Conservation (phyloP, 2,113 vertebrate genomes). For the Trogon surrucura region DNA sequence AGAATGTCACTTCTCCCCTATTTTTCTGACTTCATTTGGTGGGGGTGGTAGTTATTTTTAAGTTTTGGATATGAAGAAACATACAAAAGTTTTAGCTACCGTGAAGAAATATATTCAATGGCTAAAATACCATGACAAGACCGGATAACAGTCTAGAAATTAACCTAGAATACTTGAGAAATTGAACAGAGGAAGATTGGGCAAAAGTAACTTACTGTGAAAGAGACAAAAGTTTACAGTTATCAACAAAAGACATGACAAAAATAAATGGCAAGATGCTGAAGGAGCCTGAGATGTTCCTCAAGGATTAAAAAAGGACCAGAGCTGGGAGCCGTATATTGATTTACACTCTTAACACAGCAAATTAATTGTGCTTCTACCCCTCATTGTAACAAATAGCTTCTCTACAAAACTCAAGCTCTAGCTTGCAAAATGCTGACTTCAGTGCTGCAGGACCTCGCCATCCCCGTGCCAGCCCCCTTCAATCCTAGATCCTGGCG, state of each 20-base stretch:
- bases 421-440: not conserved
- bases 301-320: not conserved
- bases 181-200: not conserved
- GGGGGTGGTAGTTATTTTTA: not conserved
- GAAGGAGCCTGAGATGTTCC: not conserved
- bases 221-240: not conserved
- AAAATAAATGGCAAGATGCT: not conserved
- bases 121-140: not conserved
- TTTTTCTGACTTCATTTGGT: not conserved
- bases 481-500: too few relatives aligned
- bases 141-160: not conserved
- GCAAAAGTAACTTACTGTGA: not conserved
- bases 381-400: fast-evolving
- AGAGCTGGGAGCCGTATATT: not conserved
- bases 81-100: not conserved
- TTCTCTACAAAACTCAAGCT: not conserved
- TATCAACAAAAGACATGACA: not conserved
- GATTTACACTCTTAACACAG: not conserved
- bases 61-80: not conserved
- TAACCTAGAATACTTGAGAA: not conserved
- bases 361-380: not conserved
- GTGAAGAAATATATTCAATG: not conserved
- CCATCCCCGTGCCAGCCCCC: not conserved
- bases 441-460: not conserved
- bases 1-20: not conserved